phyloP scores from a whole-genome alignment of 1,140 invertebrate species.

The Druon quercuslanigerum region DNA sequence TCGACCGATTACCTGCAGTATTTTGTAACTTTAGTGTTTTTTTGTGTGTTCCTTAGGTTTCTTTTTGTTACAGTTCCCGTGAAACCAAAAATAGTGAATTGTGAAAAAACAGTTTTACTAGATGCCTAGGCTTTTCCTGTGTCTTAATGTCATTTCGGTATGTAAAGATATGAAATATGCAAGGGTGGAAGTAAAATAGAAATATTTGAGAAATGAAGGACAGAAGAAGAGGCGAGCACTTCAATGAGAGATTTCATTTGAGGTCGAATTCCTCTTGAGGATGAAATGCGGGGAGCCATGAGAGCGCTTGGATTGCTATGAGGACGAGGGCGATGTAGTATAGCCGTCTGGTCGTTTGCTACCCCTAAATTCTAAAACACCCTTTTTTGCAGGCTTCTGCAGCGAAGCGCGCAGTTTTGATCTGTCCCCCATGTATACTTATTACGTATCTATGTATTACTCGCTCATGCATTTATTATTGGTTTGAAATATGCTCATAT shows the following conservation, averaged over 20 bases:
- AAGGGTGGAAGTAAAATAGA: no score
- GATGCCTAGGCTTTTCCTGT: no score
- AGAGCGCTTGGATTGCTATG: conserved; percentile 51
- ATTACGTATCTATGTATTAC: not conserved
- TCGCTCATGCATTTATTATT: conserved; percentile 31
- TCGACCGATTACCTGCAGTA: no score
- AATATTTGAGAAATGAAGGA: no score
- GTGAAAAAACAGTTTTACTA: no score
- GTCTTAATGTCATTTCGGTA: no score
- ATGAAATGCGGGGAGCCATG: conserved; percentile 66
- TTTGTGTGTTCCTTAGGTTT: no score
- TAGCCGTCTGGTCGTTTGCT: conserved; percentile 50
- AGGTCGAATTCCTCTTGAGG: conserved; percentile 73
- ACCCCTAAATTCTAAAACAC: conserved; percentile 65
- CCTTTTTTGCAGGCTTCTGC: conserved; percentile 55
- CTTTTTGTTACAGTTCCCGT: no score
- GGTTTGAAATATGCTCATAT: conserved; percentile 29
- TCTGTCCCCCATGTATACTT: conserved; percentile 40
- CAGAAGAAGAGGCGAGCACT: no score
- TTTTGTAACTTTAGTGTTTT: no score
- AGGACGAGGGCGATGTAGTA: conserved; percentile 34
- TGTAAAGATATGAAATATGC: no score
- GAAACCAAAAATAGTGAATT: no score
- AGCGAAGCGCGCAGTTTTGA: conserved; percentile 52
- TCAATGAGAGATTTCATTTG: conserved; percentile 46